phyloP scores from a whole-genome alignment of 1,140 invertebrate species.

The Dreissena rostriformis region DNA sequence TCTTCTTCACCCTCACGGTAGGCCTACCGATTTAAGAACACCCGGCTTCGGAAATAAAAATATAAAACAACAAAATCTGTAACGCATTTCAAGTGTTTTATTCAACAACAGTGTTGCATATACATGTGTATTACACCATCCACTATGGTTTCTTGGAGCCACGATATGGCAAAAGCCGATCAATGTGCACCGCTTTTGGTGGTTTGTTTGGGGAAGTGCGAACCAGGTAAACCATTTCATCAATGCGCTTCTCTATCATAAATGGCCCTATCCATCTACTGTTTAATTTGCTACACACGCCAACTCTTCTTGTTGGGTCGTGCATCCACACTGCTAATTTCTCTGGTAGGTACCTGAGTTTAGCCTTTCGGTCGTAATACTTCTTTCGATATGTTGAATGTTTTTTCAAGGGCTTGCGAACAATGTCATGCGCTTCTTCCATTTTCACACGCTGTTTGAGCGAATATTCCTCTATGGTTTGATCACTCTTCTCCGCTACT shows the following conservation, averaged over 20 bases:
- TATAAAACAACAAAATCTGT: too few relatives aligned
- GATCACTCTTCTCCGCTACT: not conserved
- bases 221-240: conserved; percentile 31
- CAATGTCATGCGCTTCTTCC: conserved; percentile 1
- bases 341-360: not conserved
- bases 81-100: too few relatives aligned
- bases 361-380: not conserved
- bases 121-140: not conserved
- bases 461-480: not conserved
- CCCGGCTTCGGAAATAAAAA: too few relatives aligned
- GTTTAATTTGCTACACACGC: conserved; percentile 5
- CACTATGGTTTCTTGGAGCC: conserved; percentile 41
- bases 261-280: conserved; percentile 25
- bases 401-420: not conserved
- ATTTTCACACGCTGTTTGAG: not conserved
- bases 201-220: not conserved
- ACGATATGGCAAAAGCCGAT: conserved; percentile 33
- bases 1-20: too few relatives aligned
- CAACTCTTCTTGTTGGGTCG: conserved; percentile 7
- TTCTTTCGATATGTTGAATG: not conserved
- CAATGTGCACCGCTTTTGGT: conserved; percentile 21
- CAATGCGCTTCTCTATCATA: conserved; percentile 12
- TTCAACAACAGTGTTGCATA: too few relatives aligned
- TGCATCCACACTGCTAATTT: conserved; percentile 35
- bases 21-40: too few relatives aligned